Evolutionary conservation across 1,140 invertebrate species (phyloP).

Genomic region (Drosophila navojoa): DNA sequence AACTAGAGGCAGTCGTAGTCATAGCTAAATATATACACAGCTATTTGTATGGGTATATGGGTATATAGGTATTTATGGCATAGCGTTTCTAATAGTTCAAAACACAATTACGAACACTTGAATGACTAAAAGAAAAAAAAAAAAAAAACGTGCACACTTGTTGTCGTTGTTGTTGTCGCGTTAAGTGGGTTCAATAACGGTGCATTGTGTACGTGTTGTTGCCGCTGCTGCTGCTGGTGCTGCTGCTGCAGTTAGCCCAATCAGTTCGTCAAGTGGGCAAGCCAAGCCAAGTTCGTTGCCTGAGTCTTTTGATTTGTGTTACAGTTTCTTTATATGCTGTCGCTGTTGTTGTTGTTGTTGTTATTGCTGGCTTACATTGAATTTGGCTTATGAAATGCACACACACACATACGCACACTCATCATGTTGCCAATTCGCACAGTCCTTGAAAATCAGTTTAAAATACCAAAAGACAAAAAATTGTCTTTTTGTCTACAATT

Average conservation of each 20-base stretch:
- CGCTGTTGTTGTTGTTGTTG: conserved; percentile 17
- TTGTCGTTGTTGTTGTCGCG: conserved; percentile 1
- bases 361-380: conserved; percentile 44
- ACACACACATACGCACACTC: conserved; percentile 15
- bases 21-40: conserved; percentile 3
- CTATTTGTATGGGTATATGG: not conserved
- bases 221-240: conserved; percentile 12
- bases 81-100: conserved; percentile 26
- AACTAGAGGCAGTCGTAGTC: not conserved
- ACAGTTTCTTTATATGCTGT: conserved; percentile 39
- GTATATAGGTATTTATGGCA: conserved; percentile 12
- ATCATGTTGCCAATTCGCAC: conserved; percentile 44
- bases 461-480: conserved; percentile 6
- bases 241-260: conserved; percentile 20
- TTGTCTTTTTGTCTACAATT: not conserved
- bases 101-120: conserved; percentile 34
- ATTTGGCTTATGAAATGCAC: conserved; percentile 62
- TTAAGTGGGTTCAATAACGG: conserved; percentile 77
- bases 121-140: conserved; percentile 14
- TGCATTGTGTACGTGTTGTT: conserved; percentile 67
- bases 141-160: conserved; percentile 27
- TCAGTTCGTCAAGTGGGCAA: conserved; percentile 44
- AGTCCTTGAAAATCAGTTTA: conserved; percentile 58
- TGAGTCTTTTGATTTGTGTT: conserved; percentile 71
- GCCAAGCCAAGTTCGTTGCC: conserved; percentile 52